Percentiles rank a stretch among this genome's conserved stretches.
phyloP scores from a whole-genome alignment of 2,797 vertebrate species.

The Lates japonicus region DNA sequence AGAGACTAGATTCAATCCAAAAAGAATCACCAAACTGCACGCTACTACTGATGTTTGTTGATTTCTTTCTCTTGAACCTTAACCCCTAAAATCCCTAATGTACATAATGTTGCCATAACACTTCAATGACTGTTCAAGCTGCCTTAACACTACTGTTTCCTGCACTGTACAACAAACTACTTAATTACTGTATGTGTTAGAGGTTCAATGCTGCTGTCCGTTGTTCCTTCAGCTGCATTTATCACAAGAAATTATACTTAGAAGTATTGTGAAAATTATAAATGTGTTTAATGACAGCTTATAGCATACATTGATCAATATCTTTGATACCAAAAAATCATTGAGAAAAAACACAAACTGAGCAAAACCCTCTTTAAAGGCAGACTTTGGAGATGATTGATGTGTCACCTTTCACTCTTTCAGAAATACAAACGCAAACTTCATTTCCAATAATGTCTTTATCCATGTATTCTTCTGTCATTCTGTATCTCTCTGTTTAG shows the following conservation, averaged over 20 bases:
- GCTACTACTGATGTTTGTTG: slow-evolving; percentile 81
- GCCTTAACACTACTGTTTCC: slow-evolving; percentile 61
- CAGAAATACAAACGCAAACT: too few relatives aligned
- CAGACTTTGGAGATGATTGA: too few relatives aligned
- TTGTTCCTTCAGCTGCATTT: slow-evolving; percentile 17
- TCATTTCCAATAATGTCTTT: too few relatives aligned
- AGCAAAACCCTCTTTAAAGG: too few relatives aligned
- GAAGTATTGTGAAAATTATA: too few relatives aligned
- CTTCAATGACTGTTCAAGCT: slow-evolving; percentile 23
- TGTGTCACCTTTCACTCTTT: too few relatives aligned
- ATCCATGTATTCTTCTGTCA: too few relatives aligned
- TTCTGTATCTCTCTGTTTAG: too few relatives aligned
- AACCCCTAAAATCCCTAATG: slow-evolving; percentile 2
- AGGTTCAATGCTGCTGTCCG: neutral
- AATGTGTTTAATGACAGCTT: too few relatives aligned
- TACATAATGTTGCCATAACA: slow-evolving; percentile 18
- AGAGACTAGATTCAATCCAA: neutral
- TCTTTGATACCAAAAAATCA: too few relatives aligned
- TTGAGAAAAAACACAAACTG: too few relatives aligned
- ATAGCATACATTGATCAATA: too few relatives aligned
- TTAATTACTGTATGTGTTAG: neutral
- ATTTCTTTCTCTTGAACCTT: slow-evolving; percentile 27
- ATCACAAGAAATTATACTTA: neutral
- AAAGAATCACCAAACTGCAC: slow-evolving; percentile 35
- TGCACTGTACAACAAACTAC: slow-evolving; percentile 51